Percentiles rank a stretch among this genome's conserved stretches.
These are phyloP conservation scores for Halocynthia roretzi DNA, from an alignment of 23 tunicate species.

Conservation along the genomic window DNA sequence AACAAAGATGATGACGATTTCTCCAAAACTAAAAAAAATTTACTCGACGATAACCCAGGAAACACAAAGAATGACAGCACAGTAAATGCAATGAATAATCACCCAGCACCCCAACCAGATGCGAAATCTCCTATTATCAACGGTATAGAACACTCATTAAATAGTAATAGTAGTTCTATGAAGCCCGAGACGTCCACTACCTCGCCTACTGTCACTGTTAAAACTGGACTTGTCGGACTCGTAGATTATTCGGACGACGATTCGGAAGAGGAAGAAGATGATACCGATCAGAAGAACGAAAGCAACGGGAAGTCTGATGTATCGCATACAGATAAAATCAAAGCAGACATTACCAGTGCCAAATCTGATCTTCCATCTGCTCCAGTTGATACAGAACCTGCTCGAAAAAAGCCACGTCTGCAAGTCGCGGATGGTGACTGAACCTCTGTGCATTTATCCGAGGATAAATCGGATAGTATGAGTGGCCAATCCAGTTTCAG, in stretches of 20 bases:
- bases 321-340: background rate
- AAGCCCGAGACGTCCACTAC: background rate
- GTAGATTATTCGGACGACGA: slow-evolving; percentile 95
- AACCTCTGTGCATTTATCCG: background rate
- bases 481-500: no score
- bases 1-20: slow-evolving; percentile 12
- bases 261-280: slow-evolving; percentile 63
- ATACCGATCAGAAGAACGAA: background rate
- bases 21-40: background rate
- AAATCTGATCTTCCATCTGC: background rate
- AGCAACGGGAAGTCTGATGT: no score
- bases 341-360: background rate
- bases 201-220: slow-evolving; percentile 28
- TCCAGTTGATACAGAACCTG: slow-evolving; percentile 33
- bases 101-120: background rate
- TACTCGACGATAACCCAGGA: background rate
- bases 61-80: background rate
- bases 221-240: slow-evolving; percentile 61
- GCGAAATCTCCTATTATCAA: background rate
- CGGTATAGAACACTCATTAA: slow-evolving; percentile 4
- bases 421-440: slow-evolving; percentile 34
- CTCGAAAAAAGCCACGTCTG: slow-evolving; percentile 52
- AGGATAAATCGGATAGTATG: no score
- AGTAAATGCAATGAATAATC: background rate
- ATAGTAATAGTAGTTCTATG: background rate